These are phyloP conservation scores for Zosterops pallidus DNA, from an alignment of 2,113 vertebrate species.

Conservation along the genomic window DNA sequence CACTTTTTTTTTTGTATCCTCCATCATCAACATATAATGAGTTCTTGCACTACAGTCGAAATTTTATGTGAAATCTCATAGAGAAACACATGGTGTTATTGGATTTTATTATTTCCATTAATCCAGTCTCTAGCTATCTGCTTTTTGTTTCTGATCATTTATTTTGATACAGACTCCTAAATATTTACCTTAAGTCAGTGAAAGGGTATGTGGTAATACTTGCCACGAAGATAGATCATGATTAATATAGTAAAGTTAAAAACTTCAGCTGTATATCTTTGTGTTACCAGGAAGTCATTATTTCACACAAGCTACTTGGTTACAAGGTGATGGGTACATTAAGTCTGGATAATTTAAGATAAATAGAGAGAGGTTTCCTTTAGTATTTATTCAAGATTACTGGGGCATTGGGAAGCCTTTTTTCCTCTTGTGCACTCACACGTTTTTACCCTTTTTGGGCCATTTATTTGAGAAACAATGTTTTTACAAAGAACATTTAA, in stretches of 20 bases:
- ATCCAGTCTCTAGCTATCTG: neutral
- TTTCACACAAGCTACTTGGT: neutral
- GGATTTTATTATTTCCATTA: neutral
- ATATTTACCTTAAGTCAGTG: neutral
- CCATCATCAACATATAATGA: neutral
- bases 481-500: conserved; percentile 28
- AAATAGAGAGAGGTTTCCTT: neutral
- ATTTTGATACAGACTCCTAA: neutral
- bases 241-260: neutral
- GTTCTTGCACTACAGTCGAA: neutral
- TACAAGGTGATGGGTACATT: neutral
- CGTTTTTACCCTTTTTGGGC: neutral
- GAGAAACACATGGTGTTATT: neutral
- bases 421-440: neutral
- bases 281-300: neutral
- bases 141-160: neutral
- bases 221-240: neutral
- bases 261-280: neutral
- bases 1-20: neutral
- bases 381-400: neutral
- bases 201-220: neutral
- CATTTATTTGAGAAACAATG: neutral
- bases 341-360: neutral
- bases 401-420: neutral
- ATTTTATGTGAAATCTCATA: neutral